Evolutionary conservation across 1,140 invertebrate genomes (phyloP).

Genomic region (Limonius californicus): DNA sequence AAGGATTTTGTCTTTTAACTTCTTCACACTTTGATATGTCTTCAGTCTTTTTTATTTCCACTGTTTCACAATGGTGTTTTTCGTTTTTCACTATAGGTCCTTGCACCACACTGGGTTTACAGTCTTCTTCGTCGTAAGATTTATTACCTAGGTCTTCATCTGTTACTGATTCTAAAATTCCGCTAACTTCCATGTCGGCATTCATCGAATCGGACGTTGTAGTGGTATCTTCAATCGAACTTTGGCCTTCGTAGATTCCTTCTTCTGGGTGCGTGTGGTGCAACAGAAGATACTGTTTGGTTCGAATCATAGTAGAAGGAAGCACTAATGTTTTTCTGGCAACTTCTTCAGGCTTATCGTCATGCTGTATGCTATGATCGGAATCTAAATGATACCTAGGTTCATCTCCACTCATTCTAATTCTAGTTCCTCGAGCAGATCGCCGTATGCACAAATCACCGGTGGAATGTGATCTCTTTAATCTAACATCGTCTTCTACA

Average conservation of each 20-base stretch:
- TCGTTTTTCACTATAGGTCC: conserved; percentile 17
- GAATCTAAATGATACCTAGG: conserved; percentile 51
- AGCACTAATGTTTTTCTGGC: conserved; percentile 42
- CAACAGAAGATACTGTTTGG: conserved; percentile 41
- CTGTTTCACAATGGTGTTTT: conserved; percentile 22
- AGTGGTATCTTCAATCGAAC: conserved; percentile 48
- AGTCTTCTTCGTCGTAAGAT: conserved; percentile 25
- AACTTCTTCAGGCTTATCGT: conserved; percentile 50
- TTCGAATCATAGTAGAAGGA: conserved; percentile 38
- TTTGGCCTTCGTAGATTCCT: conserved; percentile 45
- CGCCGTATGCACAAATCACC: conserved; percentile 48
- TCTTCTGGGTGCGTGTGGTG: conserved; percentile 43
- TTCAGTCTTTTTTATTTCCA: conserved; percentile 43
- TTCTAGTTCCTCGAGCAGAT: conserved; percentile 35
- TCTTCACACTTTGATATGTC: conserved; percentile 40
- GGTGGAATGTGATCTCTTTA: conserved; percentile 51
- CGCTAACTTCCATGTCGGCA: conserved; percentile 51
- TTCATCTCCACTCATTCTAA: conserved; percentile 40
- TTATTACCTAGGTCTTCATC: conserved; percentile 38
- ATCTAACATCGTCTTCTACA: conserved; percentile 38
- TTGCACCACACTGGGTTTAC: neutral
- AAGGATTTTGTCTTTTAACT: conserved; percentile 42
- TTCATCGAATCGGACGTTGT: conserved; percentile 50
- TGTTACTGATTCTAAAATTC: conserved; percentile 44
- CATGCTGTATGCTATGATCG: conserved; percentile 51